Evolutionary conservation across 1,140 invertebrate genomes (phyloP), one percentile per base, ranked within the genome.

Genomic region (Penaeus indicus): DNA sequence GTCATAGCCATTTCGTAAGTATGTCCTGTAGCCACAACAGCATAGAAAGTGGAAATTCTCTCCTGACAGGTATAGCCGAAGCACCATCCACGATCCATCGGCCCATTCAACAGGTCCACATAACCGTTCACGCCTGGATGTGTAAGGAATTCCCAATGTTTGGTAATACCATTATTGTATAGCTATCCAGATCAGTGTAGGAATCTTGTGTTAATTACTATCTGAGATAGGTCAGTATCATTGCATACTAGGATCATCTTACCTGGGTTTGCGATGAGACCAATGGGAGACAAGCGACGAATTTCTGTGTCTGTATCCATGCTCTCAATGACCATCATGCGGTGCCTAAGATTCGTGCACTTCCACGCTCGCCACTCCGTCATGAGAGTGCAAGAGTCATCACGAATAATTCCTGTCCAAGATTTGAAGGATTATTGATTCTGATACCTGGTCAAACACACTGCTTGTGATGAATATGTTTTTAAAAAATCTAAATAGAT

Each of bases 61-160:
- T 90, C 86, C 79, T 90, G 87, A 38, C 89, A 90, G 18, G 90
- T 88, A 69, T 90, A 90, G 4, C 90, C 90, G 32, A 82, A 72
- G 42, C 90, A 90, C 83, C 90, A 90, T 3, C 85, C 85, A 10
- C 67, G 42, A 42, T 90, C 90, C 87, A 88, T 86, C 11, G 86
- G 90, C 7, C 90, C 90, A 61, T 90, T 90, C 32, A 90, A 2
- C 27, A 90, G 87, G 47, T 90, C 90, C 64, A 90, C 86, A 32
- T 84, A 90, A 1, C 90, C 90, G 25, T 47, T 78, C 11, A 64
- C 27, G 19, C 90, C 90, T 90, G 85, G 5, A 25, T 72, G 10
- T 72, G n/a, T 19, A 32, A 72, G 67, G 38, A 32, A 54, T 11
- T 8, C 10, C 54, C 54, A 54, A 1, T 54, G 54, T 54, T 16